Evolutionary conservation across 2,113 vertebrate species (phyloP), one percentile per base, ranked within the genome.

Genomic region (Cyprinus carpio): DNA sequence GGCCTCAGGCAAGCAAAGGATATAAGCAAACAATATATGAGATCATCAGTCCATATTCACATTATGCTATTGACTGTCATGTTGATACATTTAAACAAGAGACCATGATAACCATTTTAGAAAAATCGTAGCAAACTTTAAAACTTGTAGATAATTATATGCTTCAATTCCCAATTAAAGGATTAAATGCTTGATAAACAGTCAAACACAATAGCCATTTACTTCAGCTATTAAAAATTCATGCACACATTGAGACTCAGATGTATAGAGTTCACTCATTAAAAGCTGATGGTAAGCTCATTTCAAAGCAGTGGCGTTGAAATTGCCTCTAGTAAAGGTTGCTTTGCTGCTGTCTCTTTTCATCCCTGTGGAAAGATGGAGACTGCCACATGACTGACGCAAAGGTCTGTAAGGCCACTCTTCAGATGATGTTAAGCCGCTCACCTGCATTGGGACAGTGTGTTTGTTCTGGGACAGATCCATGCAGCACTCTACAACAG

Each of bases 391-490:
- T 94, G 87, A 95, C 92, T 88, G 94, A 93, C 67, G 81, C 89
- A 69, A 83, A 88, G 76, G 87, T 29, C 56, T 98, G 96, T 92
- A 95, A 95, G 72, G 85, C 91, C 91, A 95, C 93, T 74, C 92
- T 96, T 86, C 92, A 93, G 75, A 89, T 87, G 34, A 89, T 95
- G 75, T 81, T 94, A 87, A 89, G 94, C 0, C 84, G 84, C 56
- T 94, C 94, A 75, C 92, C 94, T 20, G 92, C 92, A 10, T 92
- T 96, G 91, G 93, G 71, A 90, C 91, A 88, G 15, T 97, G 97
- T 90, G 84, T 94, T 89, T 98, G 96, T 81, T 86, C 87, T 82
- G 91, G 92, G 82, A 90, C 94, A 1, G 43, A 92, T 81, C 88
- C 90, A 6, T 97, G 96, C 85, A 93, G 84, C 77, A 84, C 92